Evolutionary conservation across 2,113 vertebrate species (phyloP).

Genomic region (Murina feae): DNA sequence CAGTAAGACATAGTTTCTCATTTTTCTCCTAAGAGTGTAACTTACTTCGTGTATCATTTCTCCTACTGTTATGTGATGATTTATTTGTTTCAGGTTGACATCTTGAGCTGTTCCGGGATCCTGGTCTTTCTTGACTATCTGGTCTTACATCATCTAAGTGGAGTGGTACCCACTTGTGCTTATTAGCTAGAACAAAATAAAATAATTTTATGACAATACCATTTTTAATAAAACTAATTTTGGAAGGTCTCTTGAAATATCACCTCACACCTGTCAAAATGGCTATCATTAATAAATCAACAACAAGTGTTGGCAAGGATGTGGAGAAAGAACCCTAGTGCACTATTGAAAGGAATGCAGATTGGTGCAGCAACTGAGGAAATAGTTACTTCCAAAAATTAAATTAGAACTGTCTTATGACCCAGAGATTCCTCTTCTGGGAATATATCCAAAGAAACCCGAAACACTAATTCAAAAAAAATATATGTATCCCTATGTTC

Average conservation of each 20-base stretch:
- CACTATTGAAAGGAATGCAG: not conserved
- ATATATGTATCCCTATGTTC: not conserved
- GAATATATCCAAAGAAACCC: not conserved
- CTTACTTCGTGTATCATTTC: slow-evolving; percentile 88
- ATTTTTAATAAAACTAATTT: not conserved
- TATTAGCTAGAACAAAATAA: slow-evolving; percentile 85
- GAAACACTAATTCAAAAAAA: not conserved
- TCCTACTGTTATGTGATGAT: slow-evolving; percentile 82
- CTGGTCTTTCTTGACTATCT: slow-evolving; percentile 83
- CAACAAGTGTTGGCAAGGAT: not conserved
- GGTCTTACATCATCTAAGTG: slow-evolving; percentile 86
- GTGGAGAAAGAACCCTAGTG: not conserved
- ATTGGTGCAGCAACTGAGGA: not conserved
- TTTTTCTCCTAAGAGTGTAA: slow-evolving; percentile 50
- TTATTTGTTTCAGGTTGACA: slow-evolving; percentile 82
- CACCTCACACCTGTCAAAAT: not conserved
- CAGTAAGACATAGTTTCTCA: not conserved
- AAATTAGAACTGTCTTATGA: not conserved
- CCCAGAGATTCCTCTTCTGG: not conserved
- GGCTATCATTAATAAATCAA: not conserved
- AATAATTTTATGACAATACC: slow-evolving; percentile 46
- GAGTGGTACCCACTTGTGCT: slow-evolving; percentile 93
- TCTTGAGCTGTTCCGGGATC: slow-evolving; percentile 78
- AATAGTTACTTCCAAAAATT: not conserved
- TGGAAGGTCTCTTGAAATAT: not conserved